phyloP scores from a whole-genome alignment of 1,140 invertebrate genomes.

The Drosophila tristis region DNA sequence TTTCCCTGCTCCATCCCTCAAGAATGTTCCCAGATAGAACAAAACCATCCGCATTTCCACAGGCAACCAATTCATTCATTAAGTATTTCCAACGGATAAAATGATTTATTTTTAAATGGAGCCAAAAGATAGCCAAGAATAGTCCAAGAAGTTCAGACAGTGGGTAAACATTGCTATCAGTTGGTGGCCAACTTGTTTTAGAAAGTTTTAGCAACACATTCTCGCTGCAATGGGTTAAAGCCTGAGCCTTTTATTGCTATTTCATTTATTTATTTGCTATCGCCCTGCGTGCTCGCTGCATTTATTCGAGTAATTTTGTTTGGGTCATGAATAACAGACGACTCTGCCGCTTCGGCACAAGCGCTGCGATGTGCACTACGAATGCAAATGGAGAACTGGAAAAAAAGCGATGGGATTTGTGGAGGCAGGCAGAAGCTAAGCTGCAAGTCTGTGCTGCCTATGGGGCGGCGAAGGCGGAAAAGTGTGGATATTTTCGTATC shows the following conservation, averaged over 20 bases:
- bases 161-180: conserved; percentile 12
- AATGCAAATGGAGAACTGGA: conserved; percentile 30
- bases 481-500: conserved; percentile 4
- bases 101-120: conserved; percentile 8
- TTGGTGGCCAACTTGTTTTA: too few species aligned
- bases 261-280: conserved; percentile 48
- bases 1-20: too few species aligned
- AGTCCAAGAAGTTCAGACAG: conserved; percentile 4
- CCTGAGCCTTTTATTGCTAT: conserved; percentile 22
- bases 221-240: conserved; percentile 19
- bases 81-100: conserved; percentile 16
- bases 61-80: conserved; percentile 26
- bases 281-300: conserved; percentile 38
- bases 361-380: conserved; percentile 18
- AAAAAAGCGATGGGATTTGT: conserved; percentile 1
- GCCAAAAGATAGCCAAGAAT: conserved; percentile 18
- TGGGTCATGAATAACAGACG: conserved; percentile 49
- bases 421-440: conserved; percentile 37
- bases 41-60: background rate
- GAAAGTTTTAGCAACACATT: too few species aligned
- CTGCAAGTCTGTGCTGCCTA: conserved; percentile 15
- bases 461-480: background rate
- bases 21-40: too few species aligned
- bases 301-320: conserved; percentile 57
- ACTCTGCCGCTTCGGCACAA: conserved; percentile 13